Evolutionary conservation across 1,140 invertebrate species (phyloP).

Genomic region (Thaumetopoea pityocampa): DNA sequence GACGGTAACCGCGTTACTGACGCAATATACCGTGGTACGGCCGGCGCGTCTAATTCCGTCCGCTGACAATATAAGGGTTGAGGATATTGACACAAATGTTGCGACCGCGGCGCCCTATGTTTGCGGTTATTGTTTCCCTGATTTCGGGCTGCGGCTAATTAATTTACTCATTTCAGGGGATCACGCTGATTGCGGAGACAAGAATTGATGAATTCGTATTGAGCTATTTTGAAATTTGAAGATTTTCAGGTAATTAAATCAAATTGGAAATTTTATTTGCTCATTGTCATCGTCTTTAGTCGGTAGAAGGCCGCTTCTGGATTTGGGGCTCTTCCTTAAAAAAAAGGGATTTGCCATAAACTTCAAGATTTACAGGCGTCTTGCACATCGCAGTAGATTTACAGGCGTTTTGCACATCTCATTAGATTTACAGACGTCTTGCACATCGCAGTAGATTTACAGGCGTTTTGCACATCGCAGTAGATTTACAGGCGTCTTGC

Average conservation of each 20-base stretch:
- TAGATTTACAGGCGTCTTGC: too few species aligned
- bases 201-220: constrained; percentile 1
- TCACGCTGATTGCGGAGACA: constrained; percentile 24
- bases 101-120: constrained; percentile 39
- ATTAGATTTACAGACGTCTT: too few species aligned
- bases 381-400: too few species aligned
- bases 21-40: constrained; percentile 6
- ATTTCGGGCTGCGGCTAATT: constrained; percentile 50
- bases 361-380: too few species aligned
- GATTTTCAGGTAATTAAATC: constrained; percentile 3
- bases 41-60: constrained; percentile 39
- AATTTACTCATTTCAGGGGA: constrained; percentile 32
- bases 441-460: too few species aligned
- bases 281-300: too few species aligned
- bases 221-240: constrained; percentile 16
- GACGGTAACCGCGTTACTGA: constrained; percentile 5
- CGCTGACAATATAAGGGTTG: constrained; percentile 46
- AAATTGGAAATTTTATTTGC: too few species aligned
- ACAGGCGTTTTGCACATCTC: too few species aligned
- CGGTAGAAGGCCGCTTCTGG: too few species aligned
- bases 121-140: constrained; percentile 65
- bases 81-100: constrained; percentile 44
- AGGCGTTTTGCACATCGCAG: too few species aligned
- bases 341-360: too few species aligned
- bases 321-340: too few species aligned